Evolutionary conservation across 2,888 invertebrate species (phyloP).

Genomic region (Nycteola revayana): DNA sequence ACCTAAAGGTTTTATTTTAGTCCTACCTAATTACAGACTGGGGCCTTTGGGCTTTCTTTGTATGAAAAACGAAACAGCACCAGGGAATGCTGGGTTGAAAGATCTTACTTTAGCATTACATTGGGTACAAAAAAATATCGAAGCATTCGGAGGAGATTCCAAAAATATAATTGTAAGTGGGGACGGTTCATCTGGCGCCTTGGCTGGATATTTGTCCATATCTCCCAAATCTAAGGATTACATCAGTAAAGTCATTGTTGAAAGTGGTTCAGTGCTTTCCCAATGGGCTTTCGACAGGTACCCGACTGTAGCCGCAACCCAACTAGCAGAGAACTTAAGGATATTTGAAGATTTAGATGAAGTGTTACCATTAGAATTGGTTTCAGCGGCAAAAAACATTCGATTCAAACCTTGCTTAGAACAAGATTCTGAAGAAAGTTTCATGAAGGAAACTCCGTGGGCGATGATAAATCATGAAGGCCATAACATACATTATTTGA

Average conservation of each 20-base stretch:
- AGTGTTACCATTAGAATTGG: conserved; percentile 30
- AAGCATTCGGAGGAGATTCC: conserved; percentile 59
- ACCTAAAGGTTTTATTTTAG: conserved; percentile 48
- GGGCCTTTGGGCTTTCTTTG: conserved; percentile 69
- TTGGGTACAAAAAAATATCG: conserved; percentile 60
- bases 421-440: conserved; percentile 30
- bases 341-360: conserved; percentile 23
- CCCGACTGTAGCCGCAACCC: conserved; percentile 40
- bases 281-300: conserved; percentile 60
- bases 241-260: conserved; percentile 59
- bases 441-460: conserved; percentile 54
- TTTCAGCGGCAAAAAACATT: conserved; percentile 37
- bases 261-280: conserved; percentile 61
- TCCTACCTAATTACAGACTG: conserved; percentile 65
- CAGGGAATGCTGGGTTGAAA: conserved; percentile 68
- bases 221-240: conserved; percentile 45
- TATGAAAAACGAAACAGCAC: conserved; percentile 49
- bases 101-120: conserved; percentile 58
- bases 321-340: conserved; percentile 56
- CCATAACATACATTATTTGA: conserved; percentile 47
- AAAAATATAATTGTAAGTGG: conserved; percentile 61
- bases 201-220: conserved; percentile 57
- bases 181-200: conserved; percentile 53
- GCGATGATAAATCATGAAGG: conserved; percentile 35
- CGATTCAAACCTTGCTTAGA: conserved; percentile 56